phyloP scores from a whole-genome alignment of 2,113 vertebrate species.

The Lota lota region DNA sequence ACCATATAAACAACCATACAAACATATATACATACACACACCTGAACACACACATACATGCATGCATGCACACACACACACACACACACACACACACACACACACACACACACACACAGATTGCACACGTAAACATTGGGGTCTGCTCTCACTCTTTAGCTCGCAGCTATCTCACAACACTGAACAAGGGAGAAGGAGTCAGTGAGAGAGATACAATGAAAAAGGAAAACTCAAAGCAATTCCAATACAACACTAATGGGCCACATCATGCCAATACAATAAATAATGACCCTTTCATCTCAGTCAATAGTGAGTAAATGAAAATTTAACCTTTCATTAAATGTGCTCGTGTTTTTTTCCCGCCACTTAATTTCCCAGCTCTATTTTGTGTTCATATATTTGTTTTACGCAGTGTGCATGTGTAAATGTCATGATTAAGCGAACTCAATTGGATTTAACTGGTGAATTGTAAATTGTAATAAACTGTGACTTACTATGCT shows the following conservation, averaged over 20 bases:
- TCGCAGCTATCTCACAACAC: constrained; percentile 69
- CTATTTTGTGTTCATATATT: constrained; percentile 48
- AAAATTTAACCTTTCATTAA: constrained; percentile 83
- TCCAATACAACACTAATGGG: constrained; percentile 82
- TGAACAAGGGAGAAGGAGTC: constrained; percentile 53
- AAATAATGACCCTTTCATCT: constrained; percentile 80
- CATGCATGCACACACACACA: neutral
- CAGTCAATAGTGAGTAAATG: constrained; percentile 81
- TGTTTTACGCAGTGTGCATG: constrained; percentile 48
- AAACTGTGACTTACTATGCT: too few relatives aligned
- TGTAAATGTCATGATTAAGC: constrained; percentile 45
- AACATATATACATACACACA: neutral
- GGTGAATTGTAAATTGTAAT: too few relatives aligned
- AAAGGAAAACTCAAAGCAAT: constrained; percentile 68
- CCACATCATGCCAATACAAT: constrained; percentile 83
- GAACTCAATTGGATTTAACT: neutral
- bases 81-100: neutral
- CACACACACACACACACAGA: neutral
- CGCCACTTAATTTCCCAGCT: constrained; percentile 66
- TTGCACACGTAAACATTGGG: constrained; percentile 27
- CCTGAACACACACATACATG: constrained; percentile 5
- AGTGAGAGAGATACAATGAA: constrained; percentile 51
- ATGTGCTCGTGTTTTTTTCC: constrained; percentile 76
- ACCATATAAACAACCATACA: too few relatives aligned
- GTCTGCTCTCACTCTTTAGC: constrained; percentile 65